Base-by-base conservation (phyloP, 2,888 invertebrate species). In the Ennomos fuscantarius region DNA sequence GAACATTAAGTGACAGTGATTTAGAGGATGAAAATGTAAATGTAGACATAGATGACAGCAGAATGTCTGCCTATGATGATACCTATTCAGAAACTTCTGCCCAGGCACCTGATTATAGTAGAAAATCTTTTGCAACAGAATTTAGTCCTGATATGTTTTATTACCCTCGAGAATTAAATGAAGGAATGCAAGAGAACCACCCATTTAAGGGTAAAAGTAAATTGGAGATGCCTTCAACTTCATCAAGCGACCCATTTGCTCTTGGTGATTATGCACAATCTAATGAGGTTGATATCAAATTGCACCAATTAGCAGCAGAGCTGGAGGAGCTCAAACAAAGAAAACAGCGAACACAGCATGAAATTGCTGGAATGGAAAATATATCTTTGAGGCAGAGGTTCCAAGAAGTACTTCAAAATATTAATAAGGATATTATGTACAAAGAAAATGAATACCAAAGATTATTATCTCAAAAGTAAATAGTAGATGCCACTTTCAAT, bases 1-100 rank as follows among this genome's bases (percentile, higher is more conserved):
- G 97, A 64, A 95, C 97, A 34, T 96, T 98, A 0, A 98, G 98
- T 76, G 98, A 98, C 72, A 97, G 97, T 31, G 97, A 97, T 65
- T 84, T 91, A 50, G 96, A 96, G 52, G 97, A 97, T 67, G 96
- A 96, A 62, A 95, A 95, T 75, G 93, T 95, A 13, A 96, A 96
- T 84, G 95, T 96, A 5, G 97, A 97, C 76, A 90, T 97, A 65
- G 97, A 97, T 72, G 97, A 97, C 70, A 96, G 96, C 64, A 94
- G 95, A 47, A 89, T 96, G 53, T 96, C 96, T 0, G 95, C 94
- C 0, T 96, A 95, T 65, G 96, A 97, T 71, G 96, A 95, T 68
- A 94, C 94, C 47, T 86, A 96, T 61, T 96, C 96, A 0, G 96
- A 96, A 69, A 84, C 82, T 60, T 89, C 89, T n/a, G 79, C 87